Base-by-base conservation (phyloP, 2,113 vertebrate genomes). In the Corythaeola cristata region DNA sequence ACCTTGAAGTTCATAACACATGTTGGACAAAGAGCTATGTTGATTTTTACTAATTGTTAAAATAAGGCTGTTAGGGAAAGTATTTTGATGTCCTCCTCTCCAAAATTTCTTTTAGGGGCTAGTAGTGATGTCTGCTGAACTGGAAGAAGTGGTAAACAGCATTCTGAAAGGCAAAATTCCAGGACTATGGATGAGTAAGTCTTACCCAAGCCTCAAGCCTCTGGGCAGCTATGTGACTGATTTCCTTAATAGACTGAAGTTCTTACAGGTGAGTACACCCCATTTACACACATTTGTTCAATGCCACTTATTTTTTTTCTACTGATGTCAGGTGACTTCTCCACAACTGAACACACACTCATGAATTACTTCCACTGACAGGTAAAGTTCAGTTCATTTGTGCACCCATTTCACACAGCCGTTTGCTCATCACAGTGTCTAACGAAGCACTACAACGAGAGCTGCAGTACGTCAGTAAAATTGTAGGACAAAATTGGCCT, bases 121-220 rank as follows among this genome's bases (percentile, higher is more conserved):
- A 69, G 98, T 99, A 28, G 98, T 98, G 83, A 99, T 99, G 98
- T 99, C 99, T 44, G 95, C 98, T 14, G 98, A 99, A 77, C 97
- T 99, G 78, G 98, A 99, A 95, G 98, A 99, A 86, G 98, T 99
- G 37, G 98, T 98, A 10, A 98, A 95, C 77, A 99, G 99, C 97
- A 99, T 99, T 82, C 79, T 99, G 88, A 99, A 98, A 66, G 98
- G 99, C 60, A 98, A 98, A 71, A 98, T 99, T 75, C 99, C 99
- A 17, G 98, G 82, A 39, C 98, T 98, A 96, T 99, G 99, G 99
- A 99, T 99, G 98, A 98, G 95, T 32, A 99, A 98, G 95, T 99
- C 99, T 11, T 99, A 99, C 89, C 99, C 99, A 73, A 99, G 99
- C 96, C 98, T 99, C 68, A 99, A 99, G 95, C 98, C 99, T 2